Conservation (phyloP, 2,113 vertebrate species). For the Rhombomys opimus region DNA sequence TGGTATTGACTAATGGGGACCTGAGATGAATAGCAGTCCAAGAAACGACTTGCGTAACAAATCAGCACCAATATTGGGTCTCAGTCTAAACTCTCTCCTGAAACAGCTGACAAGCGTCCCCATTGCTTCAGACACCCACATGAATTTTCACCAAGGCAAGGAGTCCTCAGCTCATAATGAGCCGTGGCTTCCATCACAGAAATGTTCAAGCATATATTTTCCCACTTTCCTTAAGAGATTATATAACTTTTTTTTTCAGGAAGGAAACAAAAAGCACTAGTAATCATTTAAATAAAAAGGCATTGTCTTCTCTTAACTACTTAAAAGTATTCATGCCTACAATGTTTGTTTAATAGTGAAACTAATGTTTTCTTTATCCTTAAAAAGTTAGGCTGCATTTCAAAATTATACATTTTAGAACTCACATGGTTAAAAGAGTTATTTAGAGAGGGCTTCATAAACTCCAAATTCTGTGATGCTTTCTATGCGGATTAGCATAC, state of each 20-base stretch:
- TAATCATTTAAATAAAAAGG: constrained; percentile 56
- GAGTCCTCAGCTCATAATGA: not conserved
- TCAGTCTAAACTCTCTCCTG: not conserved
- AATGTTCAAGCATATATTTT: not conserved
- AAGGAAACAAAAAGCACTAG: constrained; percentile 69
- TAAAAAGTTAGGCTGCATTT: not conserved
- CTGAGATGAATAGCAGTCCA: not conserved
- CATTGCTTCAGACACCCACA: not conserved
- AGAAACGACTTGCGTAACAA: not conserved
- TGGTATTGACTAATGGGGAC: not conserved
- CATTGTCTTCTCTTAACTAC: constrained; percentile 52
- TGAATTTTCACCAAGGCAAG: not conserved
- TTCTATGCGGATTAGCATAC: constrained; percentile 57
- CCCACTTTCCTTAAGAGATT: constrained; percentile 29
- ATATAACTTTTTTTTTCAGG: constrained; percentile 64
- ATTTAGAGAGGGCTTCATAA: constrained; percentile 58
- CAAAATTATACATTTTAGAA: not conserved
- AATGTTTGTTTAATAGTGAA: constrained; percentile 57
- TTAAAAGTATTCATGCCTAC: constrained; percentile 40
- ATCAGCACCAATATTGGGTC: not conserved
- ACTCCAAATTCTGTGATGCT: constrained; percentile 56
- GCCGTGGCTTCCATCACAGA: not conserved
- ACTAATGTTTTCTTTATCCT: not conserved
- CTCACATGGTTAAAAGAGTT: constrained; percentile 74
- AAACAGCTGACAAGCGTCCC: not conserved